phyloP scores from a whole-genome alignment of 2,113 vertebrate genomes.

The Patagioenas fasciata region DNA sequence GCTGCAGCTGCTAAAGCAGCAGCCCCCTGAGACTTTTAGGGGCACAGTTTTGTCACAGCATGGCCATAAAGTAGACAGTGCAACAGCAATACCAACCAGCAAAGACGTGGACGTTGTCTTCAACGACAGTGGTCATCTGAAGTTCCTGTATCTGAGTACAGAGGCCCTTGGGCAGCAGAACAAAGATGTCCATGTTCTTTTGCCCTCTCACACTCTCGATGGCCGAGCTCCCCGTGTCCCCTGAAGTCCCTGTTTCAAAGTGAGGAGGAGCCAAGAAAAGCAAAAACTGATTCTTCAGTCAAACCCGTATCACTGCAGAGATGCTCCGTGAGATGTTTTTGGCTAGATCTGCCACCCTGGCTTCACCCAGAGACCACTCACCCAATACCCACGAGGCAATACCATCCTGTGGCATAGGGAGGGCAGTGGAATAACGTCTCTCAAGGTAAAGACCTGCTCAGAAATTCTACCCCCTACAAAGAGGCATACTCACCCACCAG shows the following conservation, averaged over 20 bases:
- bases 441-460: not conserved
- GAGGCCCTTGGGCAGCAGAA: constrained; percentile 83
- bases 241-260: constrained; percentile 85
- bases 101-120: constrained; percentile 91
- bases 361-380: not conserved
- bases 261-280: not conserved
- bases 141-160: constrained; percentile 87
- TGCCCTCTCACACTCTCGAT: constrained; percentile 85
- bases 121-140: constrained; percentile 89
- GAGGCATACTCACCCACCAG: constrained; percentile 82
- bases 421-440: not conserved
- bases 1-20: not conserved
- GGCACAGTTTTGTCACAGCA: not conserved
- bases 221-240: constrained; percentile 91
- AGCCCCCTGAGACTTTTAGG: not conserved
- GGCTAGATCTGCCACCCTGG: not conserved
- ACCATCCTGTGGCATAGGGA: not conserved
- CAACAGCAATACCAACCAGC: constrained; percentile 71
- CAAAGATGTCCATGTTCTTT: constrained; percentile 83
- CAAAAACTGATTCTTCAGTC: fast-evolving
- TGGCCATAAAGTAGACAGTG: not conserved
- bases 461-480: not conserved
- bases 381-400: not conserved
- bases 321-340: not conserved
- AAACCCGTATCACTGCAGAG: not conserved